Evolutionary conservation across 2,113 vertebrate species (phyloP).

Genomic region (Furnarius figulus): DNA sequence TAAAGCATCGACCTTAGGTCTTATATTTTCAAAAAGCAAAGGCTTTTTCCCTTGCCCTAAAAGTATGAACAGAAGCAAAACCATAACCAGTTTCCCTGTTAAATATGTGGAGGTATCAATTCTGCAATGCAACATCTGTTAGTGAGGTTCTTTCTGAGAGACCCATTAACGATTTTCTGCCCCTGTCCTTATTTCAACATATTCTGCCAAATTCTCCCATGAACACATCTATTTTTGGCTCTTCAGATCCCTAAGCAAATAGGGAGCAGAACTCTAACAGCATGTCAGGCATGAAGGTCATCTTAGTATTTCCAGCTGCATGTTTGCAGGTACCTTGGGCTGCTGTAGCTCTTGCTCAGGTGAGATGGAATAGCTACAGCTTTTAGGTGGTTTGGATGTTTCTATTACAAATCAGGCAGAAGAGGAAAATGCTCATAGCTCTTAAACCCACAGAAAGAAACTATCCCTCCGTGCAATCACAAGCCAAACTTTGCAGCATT

Average conservation of each 20-base stretch:
- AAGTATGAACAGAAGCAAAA: background rate
- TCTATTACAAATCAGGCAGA: background rate
- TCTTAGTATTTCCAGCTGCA: background rate
- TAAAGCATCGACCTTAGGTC: background rate
- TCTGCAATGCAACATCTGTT: background rate
- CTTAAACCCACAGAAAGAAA: background rate
- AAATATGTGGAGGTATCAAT: background rate
- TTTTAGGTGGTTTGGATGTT: background rate
- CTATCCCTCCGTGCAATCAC: fast-evolving
- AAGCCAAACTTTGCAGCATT: background rate
- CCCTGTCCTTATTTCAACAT: background rate
- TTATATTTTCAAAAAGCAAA: background rate
- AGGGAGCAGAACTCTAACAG: background rate
- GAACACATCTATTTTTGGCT: background rate
- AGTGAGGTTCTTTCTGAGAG: background rate
- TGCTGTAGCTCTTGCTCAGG: background rate
- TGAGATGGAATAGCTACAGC: background rate
- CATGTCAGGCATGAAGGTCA: fast-evolving
- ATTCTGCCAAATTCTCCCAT: background rate
- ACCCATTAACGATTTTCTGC: background rate
- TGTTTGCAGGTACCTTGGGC: background rate
- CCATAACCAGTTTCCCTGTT: background rate
- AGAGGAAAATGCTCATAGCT: background rate
- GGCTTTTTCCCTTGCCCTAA: background rate
- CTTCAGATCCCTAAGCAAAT: background rate